Evolutionary conservation across 1,140 invertebrate genomes (phyloP), one percentile per base, ranked within the genome.

Genomic region (Drosophila busckii): DNA sequence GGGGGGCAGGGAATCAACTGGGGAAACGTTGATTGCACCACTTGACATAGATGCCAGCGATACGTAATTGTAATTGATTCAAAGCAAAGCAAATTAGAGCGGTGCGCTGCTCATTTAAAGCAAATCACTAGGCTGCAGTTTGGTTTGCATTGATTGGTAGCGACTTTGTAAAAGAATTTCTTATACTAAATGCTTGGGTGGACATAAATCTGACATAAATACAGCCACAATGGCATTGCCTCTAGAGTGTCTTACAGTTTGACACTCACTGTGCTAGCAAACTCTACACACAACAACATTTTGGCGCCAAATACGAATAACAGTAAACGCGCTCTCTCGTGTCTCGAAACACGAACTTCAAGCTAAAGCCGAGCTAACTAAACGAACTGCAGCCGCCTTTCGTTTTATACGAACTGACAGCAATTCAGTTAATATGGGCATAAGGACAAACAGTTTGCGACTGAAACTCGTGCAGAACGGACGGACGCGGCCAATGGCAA

Each of bases 401-500:
- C 61, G 58, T 54, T 25, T n/a, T 28, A 67, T 32, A 55, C 73
- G 71, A 67, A 58, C n/a, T n/a, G 63, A 8, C 23, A 19, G 17
- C 9, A 12, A 13, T 49, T 9, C 34, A 48, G 23, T 23, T 29
- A 10, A 20, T 15, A 8, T 46, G 19, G 60, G 23, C 38, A 38
- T 13, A 45, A 52, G 69, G 45, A 58, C 68, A 34, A 65, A 73
- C 75, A 80, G 75, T 80, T 82, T 80, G 75, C 75, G 75, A 80
- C 69, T 58, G 78, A 73, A 55, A 82, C 75, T 80, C 75, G 75
- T 80, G 48, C 66, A 65, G 75, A 82, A 82, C 75, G 60, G 75
- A 69, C 60, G 52, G 25, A 37, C 69, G 69, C 75, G 75, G 69
- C 73, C 75, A 80, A 80, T 80, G 34, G 69, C 75, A 80, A 64